Base-by-base conservation (phyloP, 1,140 invertebrate genomes). In the Drosophila guanche region DNA sequence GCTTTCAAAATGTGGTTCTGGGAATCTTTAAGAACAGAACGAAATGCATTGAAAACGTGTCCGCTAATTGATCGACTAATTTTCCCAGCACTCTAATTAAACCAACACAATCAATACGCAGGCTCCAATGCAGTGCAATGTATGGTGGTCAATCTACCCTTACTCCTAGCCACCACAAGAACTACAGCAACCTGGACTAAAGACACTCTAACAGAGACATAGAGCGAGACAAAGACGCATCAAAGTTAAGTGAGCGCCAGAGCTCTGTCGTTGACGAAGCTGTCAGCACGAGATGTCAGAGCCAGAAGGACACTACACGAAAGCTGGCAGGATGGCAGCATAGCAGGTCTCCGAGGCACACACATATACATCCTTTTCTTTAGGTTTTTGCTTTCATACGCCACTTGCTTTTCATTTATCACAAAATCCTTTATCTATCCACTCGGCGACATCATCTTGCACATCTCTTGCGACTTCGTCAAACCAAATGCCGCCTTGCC, bases 391-490 rank as follows among this genome's bases (percentile, higher is more conserved):
- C 83, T 75, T 86, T 88, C 83, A 86, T 88, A 86, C 83, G 74
- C 78, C 74, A 88, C 83, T 86, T 88, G 78, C 79, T 76, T 88
- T 83, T 88, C 83, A 89, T 88, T 88, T 88, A 89, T 88, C 84
- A 83, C 84, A 88, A 88, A 88, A 47, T 78, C 83, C 84, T 79
- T 89, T 88, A 89, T 83, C 83, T 89, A 83, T 83, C 75, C 75
- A 88, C 79, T 86, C 66, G 70, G 62, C 66, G 78, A 88, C 83
- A 70, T 78, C 77, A 78, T 74, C 74, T 74, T 79, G 45, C 56
- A 72, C 68, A 73, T 80, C 80, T 55, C 45, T 27, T 58, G 70
- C 59, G 63, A 74, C 77, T 80, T 76, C 78, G 78, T 80, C 78
- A 76, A 73, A 67, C 59, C 80, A 86, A 85, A 78, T 67, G 78